A percentile compares a stretch with the other conserved stretches of the same genome.
These are phyloP conservation scores for Phyllotreta cruciferae DNA, from an alignment of 2,888 invertebrate species.

Conservation along the genomic window DNA sequence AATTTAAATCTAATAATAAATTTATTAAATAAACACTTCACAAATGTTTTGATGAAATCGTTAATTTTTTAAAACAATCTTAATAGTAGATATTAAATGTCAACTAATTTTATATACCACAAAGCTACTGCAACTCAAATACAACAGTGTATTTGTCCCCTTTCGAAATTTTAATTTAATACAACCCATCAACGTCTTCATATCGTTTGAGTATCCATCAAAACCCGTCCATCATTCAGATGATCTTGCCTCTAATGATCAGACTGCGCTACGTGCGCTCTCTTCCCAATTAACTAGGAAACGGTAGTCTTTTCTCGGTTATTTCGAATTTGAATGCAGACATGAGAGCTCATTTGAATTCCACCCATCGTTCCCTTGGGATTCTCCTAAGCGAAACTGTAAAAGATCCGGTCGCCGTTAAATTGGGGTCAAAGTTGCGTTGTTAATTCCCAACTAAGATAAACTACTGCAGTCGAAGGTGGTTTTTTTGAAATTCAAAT, in stretches of 20 bases:
- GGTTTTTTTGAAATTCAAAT: too few relatives aligned
- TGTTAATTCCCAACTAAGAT: conserved; percentile 5
- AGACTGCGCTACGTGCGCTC: conserved; percentile 1
- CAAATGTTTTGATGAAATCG: too few relatives aligned
- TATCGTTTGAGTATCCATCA: neutral
- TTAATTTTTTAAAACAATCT: too few relatives aligned
- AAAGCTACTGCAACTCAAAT: too few relatives aligned
- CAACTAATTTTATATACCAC: too few relatives aligned
- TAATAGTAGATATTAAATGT: too few relatives aligned
- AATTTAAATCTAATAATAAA: too few relatives aligned
- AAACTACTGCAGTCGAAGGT: neutral
- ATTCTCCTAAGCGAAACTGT: conserved; percentile 1
- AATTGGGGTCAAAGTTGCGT: conserved; percentile 13
- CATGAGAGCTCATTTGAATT: conserved; percentile 6
- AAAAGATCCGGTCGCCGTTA: conserved; percentile 8
- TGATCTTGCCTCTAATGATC: conserved; percentile 7
- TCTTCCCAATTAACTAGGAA: conserved; percentile 8
- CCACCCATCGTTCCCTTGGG: conserved; percentile 3
- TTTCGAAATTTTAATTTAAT: too few relatives aligned
- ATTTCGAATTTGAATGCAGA: conserved; percentile 12
- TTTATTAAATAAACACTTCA: too few relatives aligned
- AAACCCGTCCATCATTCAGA: conserved; percentile 4
- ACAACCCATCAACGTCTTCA: neutral
- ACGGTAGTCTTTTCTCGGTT: conserved; percentile 2
- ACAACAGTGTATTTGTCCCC: too few relatives aligned